These are phyloP conservation scores for Choreutis nemorana DNA, from an alignment of 2,888 invertebrate genomes.

Conservation along the genomic window DNA sequence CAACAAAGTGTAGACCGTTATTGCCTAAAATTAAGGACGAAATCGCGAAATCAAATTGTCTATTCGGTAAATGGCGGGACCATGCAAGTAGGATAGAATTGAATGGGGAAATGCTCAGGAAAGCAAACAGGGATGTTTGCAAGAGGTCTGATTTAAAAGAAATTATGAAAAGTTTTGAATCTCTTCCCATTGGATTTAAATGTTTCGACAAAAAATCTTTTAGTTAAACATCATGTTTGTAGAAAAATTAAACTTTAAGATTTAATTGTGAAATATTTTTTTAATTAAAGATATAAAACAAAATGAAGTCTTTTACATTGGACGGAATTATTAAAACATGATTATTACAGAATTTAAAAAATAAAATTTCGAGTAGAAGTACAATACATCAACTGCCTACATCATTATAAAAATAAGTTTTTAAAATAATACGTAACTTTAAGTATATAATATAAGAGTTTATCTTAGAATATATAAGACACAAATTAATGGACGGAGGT, in stretches of 20 bases:
- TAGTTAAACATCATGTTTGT: constrained; percentile 7
- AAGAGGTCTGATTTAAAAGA: constrained; percentile 32
- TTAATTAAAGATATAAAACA: too few relatives aligned
- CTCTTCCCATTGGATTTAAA: constrained; percentile 36
- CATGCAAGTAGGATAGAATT: constrained; percentile 37
- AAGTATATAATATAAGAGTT: too few relatives aligned
- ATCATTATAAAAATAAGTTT: too few relatives aligned
- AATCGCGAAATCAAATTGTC: constrained; percentile 45
- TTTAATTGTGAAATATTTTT: too few relatives aligned
- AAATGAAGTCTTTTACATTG: too few relatives aligned
- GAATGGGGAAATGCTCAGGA: constrained; percentile 22
- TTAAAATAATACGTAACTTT: too few relatives aligned
- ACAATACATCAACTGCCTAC: too few relatives aligned
- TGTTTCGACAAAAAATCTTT: constrained; percentile 31
- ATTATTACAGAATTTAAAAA: too few relatives aligned
- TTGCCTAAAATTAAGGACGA: constrained; percentile 33
- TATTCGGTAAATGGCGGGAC: constrained; percentile 48
- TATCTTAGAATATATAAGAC: too few relatives aligned
- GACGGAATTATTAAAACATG: too few relatives aligned
- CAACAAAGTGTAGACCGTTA: constrained; percentile 39
- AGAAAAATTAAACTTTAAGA: constrained; percentile 11
- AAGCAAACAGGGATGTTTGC: constrained; percentile 37
- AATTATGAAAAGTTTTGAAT: constrained; percentile 32
- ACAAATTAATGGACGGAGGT: too few relatives aligned
- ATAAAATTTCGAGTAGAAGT: too few relatives aligned